A percentile compares a stretch with the other conserved stretches of the same genome.
Conservation (phyloP, 2,113 vertebrate species). For the Plotosus lineatus region DNA sequence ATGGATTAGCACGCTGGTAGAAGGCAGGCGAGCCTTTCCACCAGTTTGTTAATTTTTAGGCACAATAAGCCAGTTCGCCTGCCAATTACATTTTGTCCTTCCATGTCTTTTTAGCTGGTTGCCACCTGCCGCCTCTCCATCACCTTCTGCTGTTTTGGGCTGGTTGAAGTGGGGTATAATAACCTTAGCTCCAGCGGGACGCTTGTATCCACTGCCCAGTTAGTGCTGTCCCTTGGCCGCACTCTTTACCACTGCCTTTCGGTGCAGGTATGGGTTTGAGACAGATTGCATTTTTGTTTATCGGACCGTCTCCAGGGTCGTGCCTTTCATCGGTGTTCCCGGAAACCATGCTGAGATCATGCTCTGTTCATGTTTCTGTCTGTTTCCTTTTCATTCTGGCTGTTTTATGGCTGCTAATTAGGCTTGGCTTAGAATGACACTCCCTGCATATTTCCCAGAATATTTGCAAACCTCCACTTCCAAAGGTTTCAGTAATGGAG, state of each 20-base stretch:
- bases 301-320: conserved; percentile 38
- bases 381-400: conserved; percentile 5
- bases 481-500: conserved; percentile 15
- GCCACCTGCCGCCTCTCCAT: conserved; percentile 54
- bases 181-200: conserved; percentile 41
- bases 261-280: conserved; percentile 2
- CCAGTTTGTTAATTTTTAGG: conserved; percentile 47
- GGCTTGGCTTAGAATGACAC: conserved; percentile 63
- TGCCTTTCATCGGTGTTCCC: conserved; percentile 45
- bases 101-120: conserved; percentile 47
- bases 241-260: conserved; percentile 24
- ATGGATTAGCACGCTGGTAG: conserved; percentile 7
- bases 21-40: conserved; percentile 44
- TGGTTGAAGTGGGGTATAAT: conserved; percentile 45
- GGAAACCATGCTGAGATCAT: conserved; percentile 39
- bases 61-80: conserved; percentile 27
- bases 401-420: conserved; percentile 66
- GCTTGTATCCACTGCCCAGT: conserved; percentile 28
- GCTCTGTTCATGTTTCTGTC: not conserved
- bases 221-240: conserved; percentile 45
- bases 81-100: conserved; percentile 48
- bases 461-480: conserved; percentile 43
- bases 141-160: conserved; percentile 54
- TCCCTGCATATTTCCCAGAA: conserved; percentile 45
- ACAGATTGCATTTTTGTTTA: conserved; percentile 51